These are phyloP conservation scores for Chionoecetes opilio DNA, from an alignment of 1,140 invertebrate species.

Conservation along the genomic window DNA sequence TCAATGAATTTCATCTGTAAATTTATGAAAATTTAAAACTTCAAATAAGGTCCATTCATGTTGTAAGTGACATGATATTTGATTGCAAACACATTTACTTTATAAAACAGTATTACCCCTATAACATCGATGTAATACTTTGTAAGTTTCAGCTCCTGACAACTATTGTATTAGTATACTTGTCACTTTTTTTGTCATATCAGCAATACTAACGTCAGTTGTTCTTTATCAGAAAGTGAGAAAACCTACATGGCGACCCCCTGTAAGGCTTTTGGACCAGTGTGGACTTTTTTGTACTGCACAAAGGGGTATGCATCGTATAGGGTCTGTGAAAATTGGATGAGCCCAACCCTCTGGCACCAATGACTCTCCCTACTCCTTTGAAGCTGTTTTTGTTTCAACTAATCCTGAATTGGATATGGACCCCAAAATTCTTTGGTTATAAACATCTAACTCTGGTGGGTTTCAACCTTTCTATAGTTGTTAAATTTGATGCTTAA, in stretches of 20 bases:
- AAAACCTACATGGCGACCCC: conserved; percentile 91
- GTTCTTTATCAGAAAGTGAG: conserved; percentile 83
- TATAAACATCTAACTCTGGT: conserved; percentile 64
- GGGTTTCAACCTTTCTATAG: not conserved
- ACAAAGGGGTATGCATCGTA: conserved; percentile 95
- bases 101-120: too few relatives aligned
- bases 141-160: too few relatives aligned
- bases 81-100: too few relatives aligned
- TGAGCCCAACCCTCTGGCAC: conserved; percentile 10
- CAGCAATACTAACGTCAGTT: too few relatives aligned
- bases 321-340: conserved; percentile 86
- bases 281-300: conserved; percentile 92
- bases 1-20: too few relatives aligned
- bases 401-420: conserved; percentile 62
- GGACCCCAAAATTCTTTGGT: conserved; percentile 74
- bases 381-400: conserved; percentile 50
- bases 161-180: too few relatives aligned
- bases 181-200: too few relatives aligned
- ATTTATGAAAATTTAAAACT: too few relatives aligned
- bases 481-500: not conserved
- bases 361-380: conserved; percentile 23
- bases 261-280: conserved; percentile 91
- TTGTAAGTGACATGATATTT: too few relatives aligned
- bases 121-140: too few relatives aligned
- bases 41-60: too few relatives aligned